Evolutionary conservation across 2,888 invertebrate genomes (phyloP), one percentile per base, ranked within the genome.

Genomic region (Phrixothrix hirtus): DNA sequence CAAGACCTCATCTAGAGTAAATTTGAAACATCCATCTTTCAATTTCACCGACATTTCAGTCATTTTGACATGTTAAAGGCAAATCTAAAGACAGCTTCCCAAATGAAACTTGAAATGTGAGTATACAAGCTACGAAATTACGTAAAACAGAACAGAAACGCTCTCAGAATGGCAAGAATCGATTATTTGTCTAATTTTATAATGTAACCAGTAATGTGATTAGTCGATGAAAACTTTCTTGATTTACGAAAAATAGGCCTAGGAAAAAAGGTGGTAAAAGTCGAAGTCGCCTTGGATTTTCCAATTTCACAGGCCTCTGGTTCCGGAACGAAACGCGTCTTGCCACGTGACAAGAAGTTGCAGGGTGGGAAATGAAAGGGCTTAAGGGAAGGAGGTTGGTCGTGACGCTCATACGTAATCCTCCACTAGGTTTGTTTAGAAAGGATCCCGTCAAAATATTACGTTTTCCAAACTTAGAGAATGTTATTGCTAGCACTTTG

Each of bases 241-340:
- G 48, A 55, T 44, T 55, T 49, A 45, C 4, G 31, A 32, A 43
- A 39, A 44, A 41, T 11, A 31, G 32, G 13, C n/a, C n/a, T 39
- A 44, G 26, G 30, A 47, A 57, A 61, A 56, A 63, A 69, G 65
- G 68, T 68, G 68, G 67, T 61, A 67, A 70, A 71, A 71, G 69
- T 63, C 64, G 70, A 69, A 70, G 68, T 72, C 68, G 65, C 58
- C 64, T 61, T 57, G 67, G 74, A 70, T 74, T 75, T 75, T 75
- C 75, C 74, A 75, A 76, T 75, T 75, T 75, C 75, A 75, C 76
- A 75, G 72, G 64, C 68, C 69, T 71, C 65, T 73, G 71, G 65
- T 58, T 70, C 68, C 67, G 74, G 68, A 71, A 71, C 71, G 68
- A 70, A 58, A 66, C 65, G 66, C 66, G 61, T 60, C 62, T 61